These are phyloP conservation scores for Istiophorus platypterus DNA, from an alignment of 2,113 vertebrate genomes.

Conservation along the genomic window DNA sequence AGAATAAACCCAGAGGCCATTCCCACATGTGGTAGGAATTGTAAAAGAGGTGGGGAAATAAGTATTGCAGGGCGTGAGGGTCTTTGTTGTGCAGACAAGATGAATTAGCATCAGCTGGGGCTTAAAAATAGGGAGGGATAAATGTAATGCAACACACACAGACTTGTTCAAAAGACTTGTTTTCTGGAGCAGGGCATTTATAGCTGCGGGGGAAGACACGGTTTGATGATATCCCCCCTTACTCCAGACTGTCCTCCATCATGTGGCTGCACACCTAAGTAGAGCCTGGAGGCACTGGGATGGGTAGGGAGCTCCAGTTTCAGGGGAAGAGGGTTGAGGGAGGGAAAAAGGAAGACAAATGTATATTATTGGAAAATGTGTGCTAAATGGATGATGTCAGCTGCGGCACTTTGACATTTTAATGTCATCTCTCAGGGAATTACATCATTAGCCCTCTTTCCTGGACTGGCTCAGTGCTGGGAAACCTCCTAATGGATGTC, in stretches of 20 bases:
- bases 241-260: conserved; percentile 48
- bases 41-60: conserved; percentile 32
- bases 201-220: conserved; percentile 62
- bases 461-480: conserved; percentile 73
- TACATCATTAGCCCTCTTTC: conserved; percentile 80
- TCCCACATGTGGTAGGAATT: conserved; percentile 30
- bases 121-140: conserved; percentile 33
- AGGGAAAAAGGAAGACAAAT: conserved; percentile 47
- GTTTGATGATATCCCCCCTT: conserved; percentile 53
- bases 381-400: conserved; percentile 83
- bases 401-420: conserved; percentile 77
- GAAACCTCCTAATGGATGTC: conserved; percentile 84
- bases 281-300: conserved; percentile 51
- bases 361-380: conserved; percentile 74
- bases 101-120: conserved; percentile 61
- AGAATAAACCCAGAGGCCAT: conserved; percentile 19
- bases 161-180: conserved; percentile 60
- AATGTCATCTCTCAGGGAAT: conserved; percentile 83
- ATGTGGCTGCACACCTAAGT: conserved; percentile 63
- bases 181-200: conserved; percentile 63
- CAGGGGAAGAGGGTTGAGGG: conserved; percentile 33
- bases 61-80: conserved; percentile 11
- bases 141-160: conserved; percentile 59
- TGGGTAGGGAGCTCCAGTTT: conserved; percentile 55
- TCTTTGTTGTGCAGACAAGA: conserved; percentile 65